Base-by-base conservation (phyloP, 2,888 invertebrate genomes). In the Stomorhina lunata region DNA sequence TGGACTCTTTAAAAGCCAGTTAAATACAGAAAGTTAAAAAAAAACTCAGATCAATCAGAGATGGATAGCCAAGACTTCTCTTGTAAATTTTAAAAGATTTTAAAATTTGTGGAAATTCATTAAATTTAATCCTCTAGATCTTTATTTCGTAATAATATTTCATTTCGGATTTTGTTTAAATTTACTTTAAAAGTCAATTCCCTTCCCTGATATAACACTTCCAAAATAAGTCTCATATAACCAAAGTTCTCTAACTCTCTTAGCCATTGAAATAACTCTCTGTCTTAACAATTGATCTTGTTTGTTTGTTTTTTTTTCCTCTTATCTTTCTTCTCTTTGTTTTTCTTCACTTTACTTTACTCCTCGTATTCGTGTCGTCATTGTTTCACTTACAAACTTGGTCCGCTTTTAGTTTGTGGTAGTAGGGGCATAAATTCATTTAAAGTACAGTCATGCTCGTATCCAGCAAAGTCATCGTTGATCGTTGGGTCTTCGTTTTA, bases 371-470 rank as follows among this genome's bases (percentile, higher is more conserved):
- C 63, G 84, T 85, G 86, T 86, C 86, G 86, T 86, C 86, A 86
- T 84, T 85, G 86, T 86, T 86, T 85, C 85, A 69, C 65, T 85
- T 84, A 80, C 84, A 76, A 80, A 75, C 68, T 77, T 83, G 84
- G 84, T 71, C 79, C 82, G 82, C 75, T 84, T 79, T 73, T 78
- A 84, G 65, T 76, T 55, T 50, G n/a, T n/a, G 75, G 53, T 75
- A 57, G 45, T 37, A 29, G 27, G 37, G 55, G 7, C 0, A 25
- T 12, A 61, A 20, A 32, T 40, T 34, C 65, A 66, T 59, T 68
- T 40, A 75, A 83, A 81, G 83, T 83, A 83, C 83, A 83, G 83
- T 83, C 45, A 68, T 79, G 82, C 40, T 76, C 55, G 55, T n/a
- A n/a, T 55, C 65, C 76, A 65, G 48, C 48, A 63, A 69, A 69